These are phyloP conservation scores for Drosophila rellima DNA, from an alignment of 2,888 invertebrate species.

Conservation along the genomic window DNA sequence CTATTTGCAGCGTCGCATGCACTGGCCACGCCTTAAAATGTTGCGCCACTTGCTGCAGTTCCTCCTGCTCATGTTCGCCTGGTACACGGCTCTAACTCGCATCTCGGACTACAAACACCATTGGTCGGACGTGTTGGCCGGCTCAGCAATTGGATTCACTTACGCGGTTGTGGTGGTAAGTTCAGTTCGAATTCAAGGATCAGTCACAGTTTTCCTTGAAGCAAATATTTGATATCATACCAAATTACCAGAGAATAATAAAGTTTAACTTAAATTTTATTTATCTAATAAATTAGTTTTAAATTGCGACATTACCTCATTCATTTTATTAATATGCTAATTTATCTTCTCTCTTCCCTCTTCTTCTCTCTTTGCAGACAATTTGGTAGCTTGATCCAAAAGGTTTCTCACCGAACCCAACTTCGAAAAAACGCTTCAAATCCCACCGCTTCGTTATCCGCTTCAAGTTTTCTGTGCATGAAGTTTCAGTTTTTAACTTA, in stretches of 20 bases:
- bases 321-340: background rate
- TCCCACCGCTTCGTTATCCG: conserved; percentile 19
- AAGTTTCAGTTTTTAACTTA: conserved; percentile 20
- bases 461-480: conserved; percentile 18
- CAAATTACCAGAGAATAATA: no score
- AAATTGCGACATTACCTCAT: background rate
- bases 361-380: conserved; percentile 51
- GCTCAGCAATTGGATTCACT: conserved; percentile 89
- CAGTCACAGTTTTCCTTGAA: background rate
- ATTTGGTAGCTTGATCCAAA: conserved; percentile 61
- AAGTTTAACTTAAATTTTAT: no score
- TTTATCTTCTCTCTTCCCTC: background rate
- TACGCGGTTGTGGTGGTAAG: conserved; percentile 90
- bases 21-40: conserved; percentile 92
- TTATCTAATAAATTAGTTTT: no score
- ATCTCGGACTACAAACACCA: conserved; percentile 99
- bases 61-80: conserved; percentile 91
- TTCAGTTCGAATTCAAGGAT: conserved; percentile 46
- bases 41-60: conserved; percentile 94
- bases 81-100: conserved; percentile 94
- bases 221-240: background rate
- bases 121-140: conserved; percentile 97
- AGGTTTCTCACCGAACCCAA: background rate
- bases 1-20: conserved; percentile 95
- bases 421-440: conserved; percentile 1